Base-by-base conservation (phyloP, 2,888 invertebrate genomes). In the Argyra leucocephala region DNA sequence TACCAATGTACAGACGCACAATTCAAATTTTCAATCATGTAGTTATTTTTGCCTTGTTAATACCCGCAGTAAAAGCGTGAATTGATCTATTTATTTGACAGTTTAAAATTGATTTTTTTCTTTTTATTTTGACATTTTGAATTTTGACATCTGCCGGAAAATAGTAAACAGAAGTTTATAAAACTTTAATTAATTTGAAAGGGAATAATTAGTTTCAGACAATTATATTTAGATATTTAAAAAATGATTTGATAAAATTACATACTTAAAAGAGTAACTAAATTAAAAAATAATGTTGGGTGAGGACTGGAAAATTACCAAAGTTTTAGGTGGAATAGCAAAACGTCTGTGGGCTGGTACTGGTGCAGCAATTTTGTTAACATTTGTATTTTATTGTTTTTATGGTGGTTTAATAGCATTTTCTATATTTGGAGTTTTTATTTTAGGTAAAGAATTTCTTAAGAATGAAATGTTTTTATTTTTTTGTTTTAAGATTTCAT, bases 381-480 rank as follows among this genome's bases (percentile, higher is more conserved):
- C 91, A 76, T 84, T 92, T 72, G 76, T 93, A 69, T 82, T 91
- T 61, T 93, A 90, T 80, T 93, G 91, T 86, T 84, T 90, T 71
- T 91, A 90, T 78, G 93, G 93, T 65, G 88, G 89, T 72, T 75
- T 89, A 66, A 81, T 88, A 70, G 88, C 91, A 22, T 84, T 90
- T 69, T 78, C 84, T 57, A 83, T 92, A 65, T 83, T 93, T 67
- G 81, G 84, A 69, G 81, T 88, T 66, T 88, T 90, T 64, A 79
- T 88, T 61, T 83, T 89, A 79, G 89, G 93, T 90, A 82, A 80
- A 78, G 61, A 57, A 61, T 61, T 65, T 7, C 10, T 7, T 65
- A 61, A 62, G 12, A 31, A 31, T 10, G 1, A 31, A 31, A 31
- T 7, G 31, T 31, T 31, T 31, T n/a, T n/a, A n/a, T n/a, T n/a